phyloP scores from a whole-genome alignment of 2,797 vertebrate species.

The Poecilia gillii region DNA sequence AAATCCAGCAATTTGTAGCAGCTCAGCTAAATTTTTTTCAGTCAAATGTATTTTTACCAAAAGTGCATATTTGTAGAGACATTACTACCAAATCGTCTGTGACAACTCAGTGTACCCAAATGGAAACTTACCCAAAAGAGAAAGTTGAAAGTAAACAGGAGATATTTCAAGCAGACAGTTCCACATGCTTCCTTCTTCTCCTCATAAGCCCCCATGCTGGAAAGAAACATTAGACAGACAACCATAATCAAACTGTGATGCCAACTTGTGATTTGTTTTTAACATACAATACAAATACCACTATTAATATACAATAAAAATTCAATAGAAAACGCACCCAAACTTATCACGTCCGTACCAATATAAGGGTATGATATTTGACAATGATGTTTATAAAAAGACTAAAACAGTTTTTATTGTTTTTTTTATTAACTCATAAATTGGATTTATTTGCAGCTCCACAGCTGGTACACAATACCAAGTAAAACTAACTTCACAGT shows the following conservation, averaged over 20 bases:
- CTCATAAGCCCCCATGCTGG: slow-evolving; percentile 81
- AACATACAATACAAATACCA: not conserved
- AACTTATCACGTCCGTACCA: too few species aligned
- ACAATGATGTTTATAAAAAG: not conserved
- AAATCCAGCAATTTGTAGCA: not conserved
- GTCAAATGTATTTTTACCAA: not conserved
- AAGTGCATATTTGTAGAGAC: not conserved
- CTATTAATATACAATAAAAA: not conserved
- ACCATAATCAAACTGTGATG: not conserved
- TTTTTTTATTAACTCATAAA: not conserved
- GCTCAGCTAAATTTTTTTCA: fast-evolving
- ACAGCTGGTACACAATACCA: not conserved
- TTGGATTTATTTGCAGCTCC: not conserved
- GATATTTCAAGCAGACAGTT: slow-evolving; percentile 94
- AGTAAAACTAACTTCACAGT: not conserved
- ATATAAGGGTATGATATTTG: too few species aligned
- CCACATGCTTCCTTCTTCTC: slow-evolving; percentile 89
- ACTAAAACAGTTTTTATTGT: not conserved
- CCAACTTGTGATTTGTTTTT: not conserved
- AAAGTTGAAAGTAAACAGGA: slow-evolving; percentile 96
- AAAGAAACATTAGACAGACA: slow-evolving; percentile 21
- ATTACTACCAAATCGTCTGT: not conserved
- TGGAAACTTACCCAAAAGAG: slow-evolving; percentile 92
- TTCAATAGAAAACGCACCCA: too few species aligned
- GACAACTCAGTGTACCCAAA: not conserved